Percentiles rank a stretch among this genome's conserved stretches.
These are phyloP conservation scores for Phycodurus eques DNA, from an alignment of 2,113 vertebrate species.

Conservation along the genomic window DNA sequence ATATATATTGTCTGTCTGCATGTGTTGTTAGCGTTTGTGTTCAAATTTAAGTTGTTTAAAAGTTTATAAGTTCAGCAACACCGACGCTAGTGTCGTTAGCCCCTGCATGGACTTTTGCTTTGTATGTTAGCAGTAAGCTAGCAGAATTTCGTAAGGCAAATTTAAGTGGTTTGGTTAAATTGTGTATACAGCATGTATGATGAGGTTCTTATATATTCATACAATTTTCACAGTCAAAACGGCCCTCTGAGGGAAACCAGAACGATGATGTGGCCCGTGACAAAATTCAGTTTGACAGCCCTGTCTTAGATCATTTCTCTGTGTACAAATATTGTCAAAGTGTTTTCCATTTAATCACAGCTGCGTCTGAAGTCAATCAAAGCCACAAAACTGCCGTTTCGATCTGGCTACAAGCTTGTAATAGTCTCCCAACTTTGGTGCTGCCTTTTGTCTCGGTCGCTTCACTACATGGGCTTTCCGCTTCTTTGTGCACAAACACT, in stretches of 20 bases:
- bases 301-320: neutral
- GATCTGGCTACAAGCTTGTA: neutral
- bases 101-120: too few relatives aligned
- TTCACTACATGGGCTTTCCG: slow-evolving; percentile 31
- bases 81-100: too few relatives aligned
- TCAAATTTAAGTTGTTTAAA: too few relatives aligned
- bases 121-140: too few relatives aligned
- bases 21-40: too few relatives aligned
- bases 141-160: too few relatives aligned
- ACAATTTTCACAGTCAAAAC: too few relatives aligned
- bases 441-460: neutral
- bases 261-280: neutral
- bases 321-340: neutral
- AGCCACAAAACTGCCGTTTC: neutral
- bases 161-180: too few relatives aligned
- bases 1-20: too few relatives aligned
- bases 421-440: neutral
- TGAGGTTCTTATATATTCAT: too few relatives aligned
- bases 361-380: neutral
- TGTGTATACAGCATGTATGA: too few relatives aligned
- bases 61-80: too few relatives aligned
- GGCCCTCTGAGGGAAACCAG: neutral
- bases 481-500: neutral
- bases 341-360: neutral
- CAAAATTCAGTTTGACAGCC: neutral